Conservation (phyloP, 2,888 invertebrate genomes). For the Teleogryllus oceanicus region DNA sequence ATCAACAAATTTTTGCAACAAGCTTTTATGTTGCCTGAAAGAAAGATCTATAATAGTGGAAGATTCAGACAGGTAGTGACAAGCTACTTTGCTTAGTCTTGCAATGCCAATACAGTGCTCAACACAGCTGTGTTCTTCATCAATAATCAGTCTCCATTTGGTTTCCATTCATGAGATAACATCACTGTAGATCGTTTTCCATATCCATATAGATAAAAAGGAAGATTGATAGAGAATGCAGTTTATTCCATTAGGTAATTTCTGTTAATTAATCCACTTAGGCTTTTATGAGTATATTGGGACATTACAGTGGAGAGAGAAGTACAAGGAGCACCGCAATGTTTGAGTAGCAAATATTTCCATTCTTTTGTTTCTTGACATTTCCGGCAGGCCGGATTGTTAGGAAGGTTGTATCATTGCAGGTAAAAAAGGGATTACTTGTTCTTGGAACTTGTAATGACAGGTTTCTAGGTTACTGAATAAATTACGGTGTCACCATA, state of each 20-base stretch:
- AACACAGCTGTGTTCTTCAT: not conserved
- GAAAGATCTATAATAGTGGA: no score
- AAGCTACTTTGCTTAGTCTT: not conserved
- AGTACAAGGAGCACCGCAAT: not conserved
- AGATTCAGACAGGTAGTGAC: no score
- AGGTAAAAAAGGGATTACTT: not conserved
- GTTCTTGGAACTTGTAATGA: not conserved
- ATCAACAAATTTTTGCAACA: no score
- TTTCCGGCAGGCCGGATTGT: conserved; percentile 2
- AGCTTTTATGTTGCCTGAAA: no score
- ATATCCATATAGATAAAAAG: not conserved
- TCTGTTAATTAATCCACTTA: not conserved
- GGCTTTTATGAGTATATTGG: not conserved
- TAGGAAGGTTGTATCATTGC: not conserved
- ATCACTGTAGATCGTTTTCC: conserved; percentile 7
- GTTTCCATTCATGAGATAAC: not conserved
- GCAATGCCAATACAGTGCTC: conserved; percentile 1
- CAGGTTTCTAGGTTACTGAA: no score
- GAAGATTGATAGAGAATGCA: not conserved
- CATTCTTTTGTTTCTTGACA: not conserved
- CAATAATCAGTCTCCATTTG: not conserved
- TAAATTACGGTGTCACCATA: no score
- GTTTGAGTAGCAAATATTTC: not conserved
- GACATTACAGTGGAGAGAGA: not conserved
- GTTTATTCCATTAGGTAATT: not conserved